These are phyloP conservation scores for Netelia melanura DNA, from an alignment of 2,888 invertebrate genomes.

Conservation along the genomic window DNA sequence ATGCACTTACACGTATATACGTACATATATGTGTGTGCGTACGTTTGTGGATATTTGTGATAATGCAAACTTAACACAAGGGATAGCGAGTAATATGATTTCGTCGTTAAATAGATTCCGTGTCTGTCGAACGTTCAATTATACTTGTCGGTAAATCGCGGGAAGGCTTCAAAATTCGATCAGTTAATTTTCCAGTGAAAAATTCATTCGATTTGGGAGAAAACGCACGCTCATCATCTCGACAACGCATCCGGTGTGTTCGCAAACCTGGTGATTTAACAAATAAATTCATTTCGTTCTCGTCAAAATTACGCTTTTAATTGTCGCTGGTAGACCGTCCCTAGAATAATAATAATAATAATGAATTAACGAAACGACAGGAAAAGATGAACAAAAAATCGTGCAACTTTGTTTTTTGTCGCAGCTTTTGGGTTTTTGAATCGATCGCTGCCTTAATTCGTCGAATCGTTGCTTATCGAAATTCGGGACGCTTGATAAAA, in stretches of 20 bases:
- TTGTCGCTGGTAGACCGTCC: slow-evolving; percentile 20
- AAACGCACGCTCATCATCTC: slow-evolving; percentile 6
- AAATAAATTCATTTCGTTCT: slow-evolving; percentile 32
- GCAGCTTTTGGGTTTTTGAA: too few relatives aligned
- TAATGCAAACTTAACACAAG: neutral
- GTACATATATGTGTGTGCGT: too few relatives aligned
- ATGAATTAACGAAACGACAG: slow-evolving; percentile 3
- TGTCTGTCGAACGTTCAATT: slow-evolving; percentile 12
- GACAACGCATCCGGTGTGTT: slow-evolving; percentile 1
- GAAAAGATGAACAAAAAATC: neutral
- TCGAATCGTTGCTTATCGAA: neutral
- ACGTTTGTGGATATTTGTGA: neutral
- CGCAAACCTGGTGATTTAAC: neutral
- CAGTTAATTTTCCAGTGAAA: slow-evolving; percentile 32
- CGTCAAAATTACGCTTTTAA: slow-evolving; percentile 43
- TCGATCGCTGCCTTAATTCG: too few relatives aligned
- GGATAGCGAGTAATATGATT: neutral
- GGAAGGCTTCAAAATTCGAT: slow-evolving; percentile 29
- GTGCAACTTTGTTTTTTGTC: neutral
- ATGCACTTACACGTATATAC: too few relatives aligned
- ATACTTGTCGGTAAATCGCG: slow-evolving; percentile 8
- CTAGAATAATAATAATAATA: neutral
- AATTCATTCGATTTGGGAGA: slow-evolving; percentile 23
- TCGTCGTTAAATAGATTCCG: slow-evolving; percentile 13
- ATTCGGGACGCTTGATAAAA: neutral